Base-by-base conservation (phyloP, 2,797 vertebrate species). In the Xerus rutilus region DNA sequence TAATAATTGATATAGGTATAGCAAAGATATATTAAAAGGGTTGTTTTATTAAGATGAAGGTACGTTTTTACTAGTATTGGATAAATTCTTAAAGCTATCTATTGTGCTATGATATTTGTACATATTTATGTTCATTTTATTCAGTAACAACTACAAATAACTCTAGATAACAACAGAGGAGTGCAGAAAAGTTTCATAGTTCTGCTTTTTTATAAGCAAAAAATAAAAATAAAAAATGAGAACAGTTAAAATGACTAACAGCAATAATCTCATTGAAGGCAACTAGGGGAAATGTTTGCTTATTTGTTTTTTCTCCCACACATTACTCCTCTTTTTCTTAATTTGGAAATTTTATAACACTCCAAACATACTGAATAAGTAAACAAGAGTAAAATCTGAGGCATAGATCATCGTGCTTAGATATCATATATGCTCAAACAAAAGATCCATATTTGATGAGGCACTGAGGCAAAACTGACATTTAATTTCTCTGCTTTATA, bases 401-500 rank as follows among this genome's bases (percentile, higher is more conserved):
- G 7, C 17, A 21, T 28, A 30, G 0, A 9, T 43, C 64, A 30
- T 17, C 77, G 25, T 15, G n/a, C 30, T 77, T 69, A 78, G 59
- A 54, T 67, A 39, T 39, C 11, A n/a, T 5, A 77, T 11, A 45
- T 5, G 17, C 43, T 92, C 4, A 18, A 45, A 92, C 11, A 6
- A 69, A 49, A 91, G 28, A 49, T 54, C 23, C 30, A 67, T 73
- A 92, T 64, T 74, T 52, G 49, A 81, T 18, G 43, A 45, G 52
- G 12, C 52, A 86, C 4, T 62, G 64, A 96, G 73, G 43, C 49
- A 69, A 77, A 93, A 65, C 12, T 93, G 87, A 87, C 78, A 86
- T 91, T 78, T 85, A 69, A 65, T 94, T n/a, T 96, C 78, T 72
- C 47, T n/a, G 32, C 47, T 82, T 82, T 49, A 35, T 62, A 76